Percentiles rank a stretch among this genome's conserved stretches.
Evolutionary conservation across 2,797 vertebrate genomes (phyloP).

Genomic region (Sorex maritimensis): DNA sequence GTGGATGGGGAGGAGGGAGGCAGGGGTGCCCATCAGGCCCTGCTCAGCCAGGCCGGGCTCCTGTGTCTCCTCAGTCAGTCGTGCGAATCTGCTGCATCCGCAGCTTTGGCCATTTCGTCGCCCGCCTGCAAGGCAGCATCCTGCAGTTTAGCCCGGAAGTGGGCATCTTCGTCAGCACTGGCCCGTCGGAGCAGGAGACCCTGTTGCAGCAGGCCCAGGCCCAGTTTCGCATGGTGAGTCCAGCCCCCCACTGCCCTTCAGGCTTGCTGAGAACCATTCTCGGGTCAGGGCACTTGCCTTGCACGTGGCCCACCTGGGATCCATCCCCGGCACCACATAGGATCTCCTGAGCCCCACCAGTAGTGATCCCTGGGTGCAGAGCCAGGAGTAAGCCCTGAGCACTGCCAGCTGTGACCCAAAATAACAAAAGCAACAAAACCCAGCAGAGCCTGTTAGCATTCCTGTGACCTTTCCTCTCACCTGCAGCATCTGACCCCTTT

Average conservation of each 20-base stretch:
- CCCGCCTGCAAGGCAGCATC: slow-evolving; percentile 96
- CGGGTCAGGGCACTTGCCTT: too few relatives aligned
- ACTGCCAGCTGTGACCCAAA: too few relatives aligned
- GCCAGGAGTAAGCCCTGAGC: too few relatives aligned
- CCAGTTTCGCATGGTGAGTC: slow-evolving; percentile 98
- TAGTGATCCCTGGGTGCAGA: too few relatives aligned
- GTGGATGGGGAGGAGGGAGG: background rate
- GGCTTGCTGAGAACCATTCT: background rate
- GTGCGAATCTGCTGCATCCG: slow-evolving; percentile 96
- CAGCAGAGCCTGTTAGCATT: too few relatives aligned
- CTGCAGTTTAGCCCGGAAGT: slow-evolving; percentile 97
- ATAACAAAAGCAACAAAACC: too few relatives aligned
- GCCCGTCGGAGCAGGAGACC: slow-evolving; percentile 95
- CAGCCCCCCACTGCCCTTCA: accelerated
- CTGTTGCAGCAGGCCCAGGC: slow-evolving; percentile 97
- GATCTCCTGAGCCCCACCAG: too few relatives aligned
- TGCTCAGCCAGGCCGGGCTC: background rate
- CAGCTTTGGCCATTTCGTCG: slow-evolving; percentile 98
- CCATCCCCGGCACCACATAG: too few relatives aligned
- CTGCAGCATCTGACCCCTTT: too few relatives aligned
- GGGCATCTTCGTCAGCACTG: slow-evolving; percentile 97
- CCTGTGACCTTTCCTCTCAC: too few relatives aligned
- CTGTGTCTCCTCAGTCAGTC: slow-evolving; percentile 91
- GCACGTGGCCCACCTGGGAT: too few relatives aligned
- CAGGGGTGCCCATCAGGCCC: accelerated